phyloP scores from a whole-genome alignment of 2,797 vertebrate genomes.

The Mionectes olivaceus region DNA sequence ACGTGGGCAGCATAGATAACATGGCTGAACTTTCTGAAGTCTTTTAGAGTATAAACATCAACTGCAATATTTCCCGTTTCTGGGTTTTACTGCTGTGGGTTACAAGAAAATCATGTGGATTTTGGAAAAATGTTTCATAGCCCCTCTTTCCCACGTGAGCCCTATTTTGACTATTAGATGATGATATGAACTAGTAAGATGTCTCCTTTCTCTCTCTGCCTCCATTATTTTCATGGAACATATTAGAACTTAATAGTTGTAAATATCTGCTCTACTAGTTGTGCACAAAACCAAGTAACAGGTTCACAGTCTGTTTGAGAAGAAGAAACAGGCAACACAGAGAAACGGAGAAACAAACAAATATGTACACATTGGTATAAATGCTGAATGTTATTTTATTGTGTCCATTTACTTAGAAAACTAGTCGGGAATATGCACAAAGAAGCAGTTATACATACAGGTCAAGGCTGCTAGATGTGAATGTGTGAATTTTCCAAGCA shows the following conservation, averaged over 20 bases:
- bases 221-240: background rate
- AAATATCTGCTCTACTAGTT: background rate
- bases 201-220: background rate
- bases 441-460: background rate
- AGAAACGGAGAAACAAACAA: background rate
- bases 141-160: background rate
- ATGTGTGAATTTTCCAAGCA: background rate
- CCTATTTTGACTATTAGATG: background rate
- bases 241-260: background rate
- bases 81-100: background rate
- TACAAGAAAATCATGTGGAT: background rate
- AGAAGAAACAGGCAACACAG: background rate
- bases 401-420: background rate
- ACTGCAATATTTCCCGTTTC: background rate
- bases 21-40: background rate
- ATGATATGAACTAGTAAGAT: background rate
- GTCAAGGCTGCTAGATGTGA: background rate
- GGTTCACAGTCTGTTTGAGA: background rate
- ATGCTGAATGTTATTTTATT: background rate
- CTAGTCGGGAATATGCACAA: background rate
- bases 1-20: background rate
- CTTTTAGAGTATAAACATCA: background rate
- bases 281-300: background rate
- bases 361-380: accelerated
- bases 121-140: background rate